These are phyloP conservation scores for Halocynthia aurantium DNA, from an alignment of 23 tunicate genomes.

Conservation along the genomic window DNA sequence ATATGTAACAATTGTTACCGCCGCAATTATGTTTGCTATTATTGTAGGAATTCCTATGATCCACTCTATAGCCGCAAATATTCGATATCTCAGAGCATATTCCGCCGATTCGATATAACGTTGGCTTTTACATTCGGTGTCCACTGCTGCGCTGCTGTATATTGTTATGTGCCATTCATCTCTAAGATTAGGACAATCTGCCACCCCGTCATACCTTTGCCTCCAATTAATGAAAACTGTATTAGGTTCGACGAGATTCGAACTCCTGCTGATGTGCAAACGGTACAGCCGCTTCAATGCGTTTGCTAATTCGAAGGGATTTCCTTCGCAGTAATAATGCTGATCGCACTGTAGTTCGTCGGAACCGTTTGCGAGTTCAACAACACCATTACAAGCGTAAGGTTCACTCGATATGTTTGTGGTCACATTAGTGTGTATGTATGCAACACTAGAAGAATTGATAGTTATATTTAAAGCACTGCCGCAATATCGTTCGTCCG, in stretches of 20 bases:
- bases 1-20: neutral
- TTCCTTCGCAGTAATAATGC: neutral
- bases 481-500: slow-evolving; percentile 8
- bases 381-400: neutral
- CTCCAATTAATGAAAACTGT: slow-evolving; percentile 9
- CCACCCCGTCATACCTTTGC: neutral
- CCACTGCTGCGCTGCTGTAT: neutral
- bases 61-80: neutral
- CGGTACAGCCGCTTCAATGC: neutral
- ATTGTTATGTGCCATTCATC: slow-evolving; percentile 22
- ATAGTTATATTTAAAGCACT: no score
- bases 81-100: neutral
- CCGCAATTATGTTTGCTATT: neutral
- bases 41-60: neutral
- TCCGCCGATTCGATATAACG: neutral
- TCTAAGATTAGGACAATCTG: slow-evolving; percentile 9
- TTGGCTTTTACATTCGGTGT: neutral
- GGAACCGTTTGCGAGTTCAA: neutral
- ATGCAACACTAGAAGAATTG: neutral
- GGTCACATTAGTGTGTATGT: neutral
- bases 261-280: neutral
- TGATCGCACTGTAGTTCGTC: slow-evolving; percentile 8
- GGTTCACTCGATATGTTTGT: neutral
- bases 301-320: neutral
- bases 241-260: neutral